phyloP scores from a whole-genome alignment of 2,888 invertebrate species.

The Brenthis ino region DNA sequence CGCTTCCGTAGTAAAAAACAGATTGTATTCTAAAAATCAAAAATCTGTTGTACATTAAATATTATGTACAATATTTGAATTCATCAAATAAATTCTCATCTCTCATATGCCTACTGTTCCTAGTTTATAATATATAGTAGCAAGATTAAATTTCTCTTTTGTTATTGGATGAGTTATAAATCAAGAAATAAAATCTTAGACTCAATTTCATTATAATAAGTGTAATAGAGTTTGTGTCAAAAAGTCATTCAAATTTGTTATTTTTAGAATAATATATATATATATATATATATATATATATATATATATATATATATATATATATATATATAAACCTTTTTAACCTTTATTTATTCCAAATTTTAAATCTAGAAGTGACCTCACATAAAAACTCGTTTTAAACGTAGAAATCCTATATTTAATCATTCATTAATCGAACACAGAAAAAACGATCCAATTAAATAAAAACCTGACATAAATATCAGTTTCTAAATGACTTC shows the following conservation, averaged over 20 bases:
- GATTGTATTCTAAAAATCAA: too few species aligned
- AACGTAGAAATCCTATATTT: slow-evolving; percentile 36
- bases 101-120: too few species aligned
- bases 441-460: slow-evolving; percentile 55
- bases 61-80: too few species aligned
- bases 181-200: too few species aligned
- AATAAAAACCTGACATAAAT: slow-evolving; percentile 53
- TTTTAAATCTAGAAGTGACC: slow-evolving; percentile 17
- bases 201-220: too few species aligned
- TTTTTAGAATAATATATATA: background rate
- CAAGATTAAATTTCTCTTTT: too few species aligned
- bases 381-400: slow-evolving; percentile 13
- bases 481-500: slow-evolving; percentile 48
- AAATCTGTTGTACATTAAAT: too few species aligned
- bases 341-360: background rate
- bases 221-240: background rate
- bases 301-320: background rate
- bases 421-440: slow-evolving; percentile 34
- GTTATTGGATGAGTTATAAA: too few species aligned
- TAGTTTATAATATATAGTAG: too few species aligned
- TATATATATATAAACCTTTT: background rate
- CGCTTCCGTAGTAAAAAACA: too few species aligned
- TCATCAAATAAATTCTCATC: too few species aligned
- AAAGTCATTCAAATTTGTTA: background rate
- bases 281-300: too few species aligned